Conservation (phyloP, 2,888 invertebrate genomes). For the Allacma fusca region DNA sequence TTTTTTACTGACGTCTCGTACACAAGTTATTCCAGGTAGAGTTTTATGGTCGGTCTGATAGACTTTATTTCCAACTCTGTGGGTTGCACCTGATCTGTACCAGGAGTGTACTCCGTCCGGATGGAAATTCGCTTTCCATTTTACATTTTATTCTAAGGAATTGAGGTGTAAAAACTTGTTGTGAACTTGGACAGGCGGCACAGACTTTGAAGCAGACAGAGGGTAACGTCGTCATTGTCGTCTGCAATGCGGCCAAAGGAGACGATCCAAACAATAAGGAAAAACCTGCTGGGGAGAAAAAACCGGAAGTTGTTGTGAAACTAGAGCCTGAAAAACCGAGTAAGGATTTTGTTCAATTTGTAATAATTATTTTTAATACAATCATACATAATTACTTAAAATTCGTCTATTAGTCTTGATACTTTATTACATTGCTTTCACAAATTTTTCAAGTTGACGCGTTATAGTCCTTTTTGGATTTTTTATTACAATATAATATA, state of each 20-base stretch:
- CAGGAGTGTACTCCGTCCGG: neutral
- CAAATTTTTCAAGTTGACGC: too few relatives aligned
- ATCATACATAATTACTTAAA: too few relatives aligned
- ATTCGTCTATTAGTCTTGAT: too few relatives aligned
- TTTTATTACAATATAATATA: too few relatives aligned
- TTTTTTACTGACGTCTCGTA: neutral
- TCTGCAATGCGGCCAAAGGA: constrained; percentile 82
- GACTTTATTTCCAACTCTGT: neutral
- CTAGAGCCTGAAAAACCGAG: constrained; percentile 66
- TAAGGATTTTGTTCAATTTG: constrained; percentile 60
- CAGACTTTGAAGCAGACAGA: constrained; percentile 84
- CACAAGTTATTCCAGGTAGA: neutral
- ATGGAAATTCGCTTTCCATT: neutral
- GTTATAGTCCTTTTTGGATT: too few relatives aligned
- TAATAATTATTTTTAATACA: neutral
- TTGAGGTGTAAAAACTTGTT: neutral
- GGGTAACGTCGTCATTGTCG: constrained; percentile 82
- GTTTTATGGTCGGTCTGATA: neutral
- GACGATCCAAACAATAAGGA: constrained; percentile 66
- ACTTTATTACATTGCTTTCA: too few relatives aligned
- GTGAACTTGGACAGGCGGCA: constrained; percentile 73
- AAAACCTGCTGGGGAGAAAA: constrained; percentile 64
- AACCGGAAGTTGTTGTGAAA: constrained; percentile 46
- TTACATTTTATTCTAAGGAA: neutral
- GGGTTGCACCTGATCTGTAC: neutral